Evolutionary conservation across 2,113 vertebrate genomes (phyloP).

Genomic region (Cryptotis parvus): DNA sequence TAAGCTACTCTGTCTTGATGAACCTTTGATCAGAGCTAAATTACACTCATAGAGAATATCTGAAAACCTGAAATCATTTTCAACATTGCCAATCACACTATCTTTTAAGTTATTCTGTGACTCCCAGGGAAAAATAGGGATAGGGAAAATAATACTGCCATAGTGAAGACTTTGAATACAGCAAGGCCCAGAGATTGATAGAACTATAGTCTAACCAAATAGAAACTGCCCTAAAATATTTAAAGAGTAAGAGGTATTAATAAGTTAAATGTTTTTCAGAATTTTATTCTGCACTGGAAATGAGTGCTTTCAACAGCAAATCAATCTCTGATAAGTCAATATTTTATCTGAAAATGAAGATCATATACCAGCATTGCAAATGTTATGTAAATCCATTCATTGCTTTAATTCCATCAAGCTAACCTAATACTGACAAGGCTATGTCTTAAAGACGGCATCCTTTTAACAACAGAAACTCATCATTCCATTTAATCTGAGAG

Average conservation of each 20-base stretch:
- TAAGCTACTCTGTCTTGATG: conserved; percentile 44
- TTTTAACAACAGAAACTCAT: conserved; percentile 84
- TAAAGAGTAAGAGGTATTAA: conserved; percentile 65
- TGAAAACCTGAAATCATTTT: conserved; percentile 36
- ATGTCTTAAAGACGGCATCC: conserved; percentile 80
- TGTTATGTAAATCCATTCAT: conserved; percentile 80
- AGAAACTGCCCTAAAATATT: conserved; percentile 71
- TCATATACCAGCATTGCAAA: conserved; percentile 70
- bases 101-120: conserved; percentile 1
- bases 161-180: neutral
- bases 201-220: conserved; percentile 59
- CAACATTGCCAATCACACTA: conserved; percentile 15
- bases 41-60: conserved; percentile 8
- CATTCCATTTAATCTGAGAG: conserved; percentile 83
- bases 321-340: conserved; percentile 75
- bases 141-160: neutral
- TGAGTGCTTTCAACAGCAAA: conserved; percentile 78
- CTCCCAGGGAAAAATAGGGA: neutral
- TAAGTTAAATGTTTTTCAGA: conserved; percentile 70
- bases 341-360: conserved; percentile 80
- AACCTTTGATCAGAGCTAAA: conserved; percentile 46
- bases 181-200: conserved; percentile 49
- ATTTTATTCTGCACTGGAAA: conserved; percentile 71
- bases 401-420: conserved; percentile 81
- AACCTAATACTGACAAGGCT: conserved; percentile 71